Evolutionary conservation across 2,113 vertebrate genomes (phyloP).

Genomic region (Athene cunicularia): DNA sequence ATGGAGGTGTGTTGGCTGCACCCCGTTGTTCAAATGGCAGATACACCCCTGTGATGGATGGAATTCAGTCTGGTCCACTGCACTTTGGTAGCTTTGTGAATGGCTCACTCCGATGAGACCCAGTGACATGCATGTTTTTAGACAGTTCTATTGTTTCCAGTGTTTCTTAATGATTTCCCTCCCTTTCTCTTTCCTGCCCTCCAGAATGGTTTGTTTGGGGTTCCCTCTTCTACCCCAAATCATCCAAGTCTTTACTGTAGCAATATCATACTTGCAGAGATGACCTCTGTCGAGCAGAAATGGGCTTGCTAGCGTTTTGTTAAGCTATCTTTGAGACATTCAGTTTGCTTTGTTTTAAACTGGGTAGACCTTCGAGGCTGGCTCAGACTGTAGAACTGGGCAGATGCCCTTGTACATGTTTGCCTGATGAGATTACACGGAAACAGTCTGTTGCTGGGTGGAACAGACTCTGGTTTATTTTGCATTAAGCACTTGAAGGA

Average conservation of each 20-base stretch:
- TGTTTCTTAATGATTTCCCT: background rate
- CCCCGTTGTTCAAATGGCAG: fast-evolving
- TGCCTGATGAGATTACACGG: background rate
- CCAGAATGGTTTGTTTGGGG: background rate
- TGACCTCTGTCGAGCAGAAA: background rate
- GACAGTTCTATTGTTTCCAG: background rate
- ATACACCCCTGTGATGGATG: fast-evolving
- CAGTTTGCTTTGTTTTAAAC: background rate
- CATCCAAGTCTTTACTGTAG: background rate
- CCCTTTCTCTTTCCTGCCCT: background rate
- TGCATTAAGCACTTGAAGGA: background rate
- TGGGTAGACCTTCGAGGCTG: background rate
- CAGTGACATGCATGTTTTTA: background rate
- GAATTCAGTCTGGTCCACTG: background rate
- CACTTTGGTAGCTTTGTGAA: background rate
- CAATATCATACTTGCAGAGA: background rate
- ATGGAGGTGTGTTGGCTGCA: background rate
- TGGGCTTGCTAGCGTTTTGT: background rate
- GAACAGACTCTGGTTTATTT: background rate
- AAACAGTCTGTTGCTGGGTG: background rate
- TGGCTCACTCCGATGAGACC: background rate
- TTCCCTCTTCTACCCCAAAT: background rate
- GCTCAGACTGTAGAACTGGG: background rate
- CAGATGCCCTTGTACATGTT: background rate
- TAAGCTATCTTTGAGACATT: background rate